Conservation (phyloP, 2,113 vertebrate genomes). For the Callionymus lyra region DNA sequence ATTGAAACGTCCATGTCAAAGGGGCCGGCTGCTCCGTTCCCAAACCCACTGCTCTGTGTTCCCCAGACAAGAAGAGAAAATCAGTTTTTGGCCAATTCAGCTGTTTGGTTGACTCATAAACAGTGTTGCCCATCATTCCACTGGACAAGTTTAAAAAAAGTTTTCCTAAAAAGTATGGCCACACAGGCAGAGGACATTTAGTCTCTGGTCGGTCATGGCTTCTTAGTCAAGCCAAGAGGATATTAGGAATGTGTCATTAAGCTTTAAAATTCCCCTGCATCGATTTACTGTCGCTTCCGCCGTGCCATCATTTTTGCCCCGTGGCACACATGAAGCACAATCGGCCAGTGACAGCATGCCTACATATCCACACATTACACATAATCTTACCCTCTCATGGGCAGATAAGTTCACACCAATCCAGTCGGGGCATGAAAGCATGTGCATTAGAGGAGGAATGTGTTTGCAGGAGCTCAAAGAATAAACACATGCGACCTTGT, state of each 20-base stretch:
- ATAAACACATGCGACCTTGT: slow-evolving; percentile 20
- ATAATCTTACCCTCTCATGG: slow-evolving; percentile 6
- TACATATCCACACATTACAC: slow-evolving; percentile 17
- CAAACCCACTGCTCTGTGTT: slow-evolving; percentile 10
- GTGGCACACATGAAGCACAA: slow-evolving; percentile 38
- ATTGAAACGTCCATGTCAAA: slow-evolving; percentile 34
- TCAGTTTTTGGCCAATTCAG: too few relatives aligned
- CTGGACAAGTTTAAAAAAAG: slow-evolving; percentile 1
- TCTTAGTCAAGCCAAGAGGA: slow-evolving; percentile 23
- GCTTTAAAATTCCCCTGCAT: slow-evolving; percentile 42
- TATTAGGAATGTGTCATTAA: slow-evolving; percentile 11
- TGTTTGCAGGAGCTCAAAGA: slow-evolving; percentile 29
- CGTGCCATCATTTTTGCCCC: slow-evolving; percentile 53
- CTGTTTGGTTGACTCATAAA: too few relatives aligned
- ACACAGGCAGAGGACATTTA: slow-evolving; percentile 19
- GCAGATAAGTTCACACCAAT: slow-evolving; percentile 51
- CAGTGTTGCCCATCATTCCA: too few relatives aligned
- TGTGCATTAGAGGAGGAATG: slow-evolving; percentile 46
- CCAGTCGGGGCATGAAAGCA: slow-evolving; percentile 59
- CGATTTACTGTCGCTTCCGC: slow-evolving; percentile 44
- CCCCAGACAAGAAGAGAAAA: too few relatives aligned
- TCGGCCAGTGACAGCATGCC: slow-evolving; percentile 9
- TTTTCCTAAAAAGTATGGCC: slow-evolving; percentile 2
- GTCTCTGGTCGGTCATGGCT: slow-evolving; percentile 26
- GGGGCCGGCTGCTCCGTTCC: slow-evolving; percentile 5